Evolutionary conservation across 2,888 invertebrate genomes (phyloP).

Genomic region (Torymus aiolomorphi): DNA sequence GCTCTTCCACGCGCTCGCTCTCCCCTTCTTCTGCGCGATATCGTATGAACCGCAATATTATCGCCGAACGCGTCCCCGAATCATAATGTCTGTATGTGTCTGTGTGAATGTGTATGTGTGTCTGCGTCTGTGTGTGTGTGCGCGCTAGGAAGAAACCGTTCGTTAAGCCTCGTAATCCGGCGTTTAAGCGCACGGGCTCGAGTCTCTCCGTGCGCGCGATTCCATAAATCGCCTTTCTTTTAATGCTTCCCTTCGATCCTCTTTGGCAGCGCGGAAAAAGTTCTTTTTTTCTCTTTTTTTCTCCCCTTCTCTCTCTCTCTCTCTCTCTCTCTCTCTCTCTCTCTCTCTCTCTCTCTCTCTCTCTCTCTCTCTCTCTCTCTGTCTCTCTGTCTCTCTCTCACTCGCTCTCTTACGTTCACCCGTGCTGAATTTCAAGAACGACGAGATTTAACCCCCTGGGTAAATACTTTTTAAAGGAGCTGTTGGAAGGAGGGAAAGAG

Average conservation of each 20-base stretch:
- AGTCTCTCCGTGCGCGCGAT: background rate
- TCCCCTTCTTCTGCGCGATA: background rate
- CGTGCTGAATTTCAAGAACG: slow-evolving; percentile 33
- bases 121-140: no score
- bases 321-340: background rate
- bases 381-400: background rate
- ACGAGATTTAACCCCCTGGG: slow-evolving; percentile 7
- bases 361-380: background rate
- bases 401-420: no score
- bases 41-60: slow-evolving; percentile 29
- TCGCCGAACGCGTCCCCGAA: background rate
- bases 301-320: background rate
- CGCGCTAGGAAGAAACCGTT: background rate
- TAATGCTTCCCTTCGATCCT: no score
- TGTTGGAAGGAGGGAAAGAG: background rate
- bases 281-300: no score
- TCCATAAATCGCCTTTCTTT: slow-evolving; percentile 25
- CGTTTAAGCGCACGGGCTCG: slow-evolving; percentile 8
- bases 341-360: no score
- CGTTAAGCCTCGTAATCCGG: slow-evolving; percentile 28
- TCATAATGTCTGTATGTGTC: background rate
- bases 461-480: slow-evolving; percentile 37
- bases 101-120: no score
- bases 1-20: background rate
- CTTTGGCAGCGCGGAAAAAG: no score